These are phyloP conservation scores for Sus scrofa DNA, from an alignment of 2,113 vertebrate genomes.

Conservation along the genomic window T2T-Sscrofa CM000825.6:48971501-48972000, in stretches of 20 bases:
- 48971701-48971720: not conserved
- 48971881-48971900: fast-evolving
- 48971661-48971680: constrained; percentile 15
- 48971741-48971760: not conserved
- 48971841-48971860: fast-evolving
- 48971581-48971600: constrained; percentile 54
- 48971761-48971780: not conserved
- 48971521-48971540: not conserved
- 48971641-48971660: constrained; percentile 11
- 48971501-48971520: constrained; percentile 52
- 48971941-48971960: not conserved
- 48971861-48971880: too few relatives aligned
- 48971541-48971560: constrained; percentile 62
- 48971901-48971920: not conserved
- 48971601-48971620: not conserved
- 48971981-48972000: not conserved
- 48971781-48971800: fast-evolving
- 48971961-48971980: not conserved
- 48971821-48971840: fast-evolving
- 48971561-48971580: constrained; percentile 68
- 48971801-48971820: too few relatives aligned
- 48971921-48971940: not conserved
- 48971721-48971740: not conserved
- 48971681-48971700: constrained; percentile 21
- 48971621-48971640: constrained; percentile 27